phyloP scores from a whole-genome alignment of 2,888 invertebrate species.

The Rotaria socialis region DNA sequence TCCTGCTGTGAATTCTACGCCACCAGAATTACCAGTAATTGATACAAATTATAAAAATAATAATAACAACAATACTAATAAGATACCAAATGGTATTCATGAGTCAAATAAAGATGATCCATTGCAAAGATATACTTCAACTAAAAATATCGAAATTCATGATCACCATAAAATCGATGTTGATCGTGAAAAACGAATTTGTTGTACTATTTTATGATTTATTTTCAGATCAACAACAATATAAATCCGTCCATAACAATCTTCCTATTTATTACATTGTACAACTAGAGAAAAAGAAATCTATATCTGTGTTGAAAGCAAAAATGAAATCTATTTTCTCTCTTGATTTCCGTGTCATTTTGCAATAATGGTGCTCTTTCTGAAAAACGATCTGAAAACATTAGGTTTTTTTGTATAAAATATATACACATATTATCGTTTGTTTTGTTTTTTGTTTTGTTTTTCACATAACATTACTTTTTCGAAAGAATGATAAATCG shows the following conservation, averaged over 20 bases:
- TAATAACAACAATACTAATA: neutral
- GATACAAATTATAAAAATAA: neutral
- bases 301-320: neutral
- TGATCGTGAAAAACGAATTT: constrained; percentile 33
- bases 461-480: neutral
- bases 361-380: neutral
- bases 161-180: neutral
- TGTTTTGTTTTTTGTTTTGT: neutral
- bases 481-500: neutral
- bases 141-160: neutral
- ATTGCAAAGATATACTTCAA: neutral
- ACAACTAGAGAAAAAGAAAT: neutral
- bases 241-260: neutral
- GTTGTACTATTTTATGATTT: constrained; percentile 20
- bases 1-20: neutral
- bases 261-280: neutral
- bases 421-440: neutral
- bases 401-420: neutral
- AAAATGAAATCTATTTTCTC: neutral
- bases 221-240: neutral
- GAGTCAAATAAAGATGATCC: neutral
- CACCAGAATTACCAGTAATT: neutral
- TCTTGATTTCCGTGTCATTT: neutral
- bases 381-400: neutral
- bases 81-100: constrained; percentile 2